Conservation (phyloP, 2,113 vertebrate species). For the Odocoileus virginianus region DNA sequence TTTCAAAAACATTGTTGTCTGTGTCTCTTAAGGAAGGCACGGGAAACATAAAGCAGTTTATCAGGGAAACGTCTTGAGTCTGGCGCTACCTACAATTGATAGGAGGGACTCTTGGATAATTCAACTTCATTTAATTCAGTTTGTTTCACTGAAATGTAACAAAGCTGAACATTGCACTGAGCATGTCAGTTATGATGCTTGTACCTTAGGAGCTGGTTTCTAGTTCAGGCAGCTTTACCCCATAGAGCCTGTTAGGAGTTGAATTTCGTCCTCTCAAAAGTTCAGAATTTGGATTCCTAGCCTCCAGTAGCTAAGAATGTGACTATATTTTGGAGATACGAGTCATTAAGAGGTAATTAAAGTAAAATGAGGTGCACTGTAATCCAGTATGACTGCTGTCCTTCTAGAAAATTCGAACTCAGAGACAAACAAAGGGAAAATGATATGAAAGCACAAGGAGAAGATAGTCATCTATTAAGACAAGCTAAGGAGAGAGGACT, state of each 20-base stretch:
- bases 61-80: not conserved
- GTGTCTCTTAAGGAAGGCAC: not conserved
- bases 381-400: not conserved
- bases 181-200: not conserved
- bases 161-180: not conserved
- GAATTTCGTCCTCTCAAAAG: not conserved
- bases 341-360: not conserved
- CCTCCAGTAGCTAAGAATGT: not conserved
- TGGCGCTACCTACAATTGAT: not conserved
- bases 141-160: not conserved
- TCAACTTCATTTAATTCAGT: not conserved
- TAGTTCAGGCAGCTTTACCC: not conserved
- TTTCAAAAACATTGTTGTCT: not conserved
- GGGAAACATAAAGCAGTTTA: not conserved
- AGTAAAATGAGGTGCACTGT: not conserved
- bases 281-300: not conserved
- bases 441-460: not conserved
- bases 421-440: not conserved
- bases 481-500: not conserved
- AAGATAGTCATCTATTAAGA: not conserved
- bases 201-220: not conserved
- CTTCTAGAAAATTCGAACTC: not conserved
- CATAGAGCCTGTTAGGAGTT: not conserved
- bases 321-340: not conserved
- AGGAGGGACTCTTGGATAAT: not conserved